These are phyloP conservation scores for Epirrhoe alternata DNA, from an alignment of 2,888 invertebrate species.

Conservation along the genomic window DNA sequence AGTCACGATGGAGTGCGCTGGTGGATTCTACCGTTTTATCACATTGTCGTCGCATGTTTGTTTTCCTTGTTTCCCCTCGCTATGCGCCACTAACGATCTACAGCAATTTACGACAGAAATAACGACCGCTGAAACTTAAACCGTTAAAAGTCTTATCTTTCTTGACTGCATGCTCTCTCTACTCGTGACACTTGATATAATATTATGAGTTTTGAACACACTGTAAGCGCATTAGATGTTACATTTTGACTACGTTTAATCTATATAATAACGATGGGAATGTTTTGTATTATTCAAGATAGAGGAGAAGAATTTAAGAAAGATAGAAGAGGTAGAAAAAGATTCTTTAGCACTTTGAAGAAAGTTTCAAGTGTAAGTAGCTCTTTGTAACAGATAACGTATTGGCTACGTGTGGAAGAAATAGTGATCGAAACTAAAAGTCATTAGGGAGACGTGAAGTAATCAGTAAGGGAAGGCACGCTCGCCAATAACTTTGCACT, in stretches of 20 bases:
- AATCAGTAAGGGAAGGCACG: conserved; percentile 60
- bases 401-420: conserved; percentile 47
- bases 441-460: conserved; percentile 60
- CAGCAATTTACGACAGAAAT: conserved; percentile 67
- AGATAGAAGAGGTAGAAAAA: background rate
- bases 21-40: conserved; percentile 64
- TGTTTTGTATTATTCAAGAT: background rate
- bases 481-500: conserved; percentile 59
- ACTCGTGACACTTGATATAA: conserved; percentile 43
- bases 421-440: conserved; percentile 60
- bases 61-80: conserved; percentile 55
- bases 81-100: conserved; percentile 62
- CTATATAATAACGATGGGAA: background rate
- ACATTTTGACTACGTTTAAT: conserved; percentile 14
- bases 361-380: conserved; percentile 44
- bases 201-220: conserved; percentile 36
- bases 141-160: conserved; percentile 65
- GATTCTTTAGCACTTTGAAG: conserved; percentile 8
- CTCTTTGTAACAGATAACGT: conserved; percentile 47
- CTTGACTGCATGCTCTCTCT: conserved; percentile 49
- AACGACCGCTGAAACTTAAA: conserved; percentile 62
- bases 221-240: conserved; percentile 22
- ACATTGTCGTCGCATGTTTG: conserved; percentile 63
- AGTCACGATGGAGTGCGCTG: conserved; percentile 56
- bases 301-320: no score